A percentile compares a stretch with the other conserved stretches of the same genome.
Evolutionary conservation across 2,113 vertebrate genomes (phyloP).

Genomic region (Trematomus loennbergii): DNA sequence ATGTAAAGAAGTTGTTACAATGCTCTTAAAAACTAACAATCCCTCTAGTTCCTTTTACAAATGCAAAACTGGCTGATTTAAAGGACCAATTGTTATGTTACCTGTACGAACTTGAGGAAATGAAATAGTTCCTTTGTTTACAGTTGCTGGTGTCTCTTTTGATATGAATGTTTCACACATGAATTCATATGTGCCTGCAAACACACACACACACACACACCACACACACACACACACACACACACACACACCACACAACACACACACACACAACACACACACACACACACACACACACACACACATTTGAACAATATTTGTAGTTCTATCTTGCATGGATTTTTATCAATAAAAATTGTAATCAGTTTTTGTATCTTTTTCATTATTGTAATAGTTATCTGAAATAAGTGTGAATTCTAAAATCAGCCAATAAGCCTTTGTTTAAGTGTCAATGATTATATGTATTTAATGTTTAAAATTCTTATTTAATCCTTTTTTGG

Average conservation of each 20-base stretch:
- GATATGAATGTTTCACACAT: constrained; percentile 19
- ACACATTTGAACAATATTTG: constrained; percentile 12
- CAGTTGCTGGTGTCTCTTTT: constrained; percentile 49
- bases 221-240: constrained; percentile 1
- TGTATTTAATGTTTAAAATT: background rate
- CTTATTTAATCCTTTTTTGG: background rate
- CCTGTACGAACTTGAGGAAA: constrained; percentile 32
- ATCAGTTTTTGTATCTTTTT: constrained; percentile 20
- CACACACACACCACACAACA: background rate
- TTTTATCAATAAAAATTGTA: constrained; percentile 47
- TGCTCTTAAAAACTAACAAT: constrained; percentile 48
- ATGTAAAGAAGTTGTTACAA: constrained; percentile 72
- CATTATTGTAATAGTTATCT: background rate
- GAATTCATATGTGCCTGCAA: constrained; percentile 3
- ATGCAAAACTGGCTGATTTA: constrained; percentile 43
- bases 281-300: constrained; percentile 6
- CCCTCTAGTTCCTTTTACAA: constrained; percentile 17
- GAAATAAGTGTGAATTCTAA: background rate
- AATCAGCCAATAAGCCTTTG: background rate
- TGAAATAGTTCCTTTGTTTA: constrained; percentile 60
- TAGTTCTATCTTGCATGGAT: constrained; percentile 60
- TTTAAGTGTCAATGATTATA: background rate
- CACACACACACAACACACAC: background rate
- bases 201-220: background rate
- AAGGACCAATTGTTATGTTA: constrained; percentile 45